phyloP scores from a whole-genome alignment of 2,888 invertebrate genomes.

The Acanthacorydalis orientalis region DNA sequence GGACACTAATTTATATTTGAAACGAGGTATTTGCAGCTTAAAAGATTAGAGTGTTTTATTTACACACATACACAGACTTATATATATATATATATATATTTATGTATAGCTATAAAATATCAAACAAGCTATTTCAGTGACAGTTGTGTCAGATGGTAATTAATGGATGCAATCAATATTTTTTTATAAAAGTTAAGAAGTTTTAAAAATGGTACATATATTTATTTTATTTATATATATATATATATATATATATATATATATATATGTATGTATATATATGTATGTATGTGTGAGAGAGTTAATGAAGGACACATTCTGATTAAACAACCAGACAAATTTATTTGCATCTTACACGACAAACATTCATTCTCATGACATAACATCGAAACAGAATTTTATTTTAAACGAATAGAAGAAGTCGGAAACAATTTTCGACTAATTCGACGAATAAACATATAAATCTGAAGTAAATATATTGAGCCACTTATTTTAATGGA shows the following conservation, averaged over 20 bases:
- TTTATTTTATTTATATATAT: neutral
- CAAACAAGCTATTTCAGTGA: no score
- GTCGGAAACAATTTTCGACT: conserved; percentile 6
- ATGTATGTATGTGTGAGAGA: neutral
- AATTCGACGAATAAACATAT: conserved; percentile 24
- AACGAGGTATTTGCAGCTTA: neutral
- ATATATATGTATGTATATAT: neutral
- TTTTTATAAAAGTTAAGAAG: neutral
- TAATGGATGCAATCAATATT: neutral
- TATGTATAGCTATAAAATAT: neutral
- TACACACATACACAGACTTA: neutral
- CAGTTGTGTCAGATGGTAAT: no score
- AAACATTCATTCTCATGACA: no score
- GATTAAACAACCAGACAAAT: no score
- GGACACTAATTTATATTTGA: no score
- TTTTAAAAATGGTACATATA: neutral
- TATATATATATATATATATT: neutral
- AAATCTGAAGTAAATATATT: conserved; percentile 24
- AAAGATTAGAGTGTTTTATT: neutral
- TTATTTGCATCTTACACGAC: no score
- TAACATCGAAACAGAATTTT: no score
- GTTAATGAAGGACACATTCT: no score
- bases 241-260: neutral
- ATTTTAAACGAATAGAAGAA: no score
- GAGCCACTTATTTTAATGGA: conserved; percentile 27